Evolutionary conservation across 2,888 invertebrate genomes (phyloP).

Genomic region (Taphrorychus bicolor): DNA sequence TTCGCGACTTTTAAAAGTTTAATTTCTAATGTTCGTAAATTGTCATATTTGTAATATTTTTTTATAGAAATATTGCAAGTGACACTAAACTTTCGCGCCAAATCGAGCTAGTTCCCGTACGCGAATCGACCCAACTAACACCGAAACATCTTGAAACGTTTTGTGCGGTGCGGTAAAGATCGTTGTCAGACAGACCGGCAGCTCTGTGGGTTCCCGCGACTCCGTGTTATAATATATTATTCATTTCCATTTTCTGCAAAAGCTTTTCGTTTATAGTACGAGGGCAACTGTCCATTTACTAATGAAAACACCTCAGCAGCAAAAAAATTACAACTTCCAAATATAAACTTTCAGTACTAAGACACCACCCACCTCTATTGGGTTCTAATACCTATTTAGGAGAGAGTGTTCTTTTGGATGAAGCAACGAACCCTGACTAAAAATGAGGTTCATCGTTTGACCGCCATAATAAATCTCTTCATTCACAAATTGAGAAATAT

Average conservation of each 20-base stretch:
- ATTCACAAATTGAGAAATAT: conserved; percentile 22
- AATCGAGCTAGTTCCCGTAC: conserved; percentile 1
- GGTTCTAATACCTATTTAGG: no score
- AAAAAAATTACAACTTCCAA: no score
- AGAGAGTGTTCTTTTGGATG: not conserved
- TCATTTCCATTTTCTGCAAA: conserved; percentile 29
- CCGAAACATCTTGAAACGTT: conserved; percentile 25
- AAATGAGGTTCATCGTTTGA: not conserved
- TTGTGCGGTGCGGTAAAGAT: conserved; percentile 20
- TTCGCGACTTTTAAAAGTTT: not conserved
- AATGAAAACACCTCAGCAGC: no score
- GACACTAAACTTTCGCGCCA: not conserved
- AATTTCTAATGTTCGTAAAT: not conserved
- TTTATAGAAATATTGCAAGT: no score
- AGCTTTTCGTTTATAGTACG: conserved; percentile 7
- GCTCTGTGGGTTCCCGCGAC: conserved; percentile 13
- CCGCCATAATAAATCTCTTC: conserved; percentile 12
- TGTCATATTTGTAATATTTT: no score
- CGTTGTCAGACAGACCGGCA: conserved; percentile 13
- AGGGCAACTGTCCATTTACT: conserved; percentile 3
- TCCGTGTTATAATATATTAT: conserved; percentile 25
- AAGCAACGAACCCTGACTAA: not conserved
- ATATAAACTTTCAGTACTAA: no score
- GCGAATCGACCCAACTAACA: conserved; percentile 20
- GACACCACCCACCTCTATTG: no score